phyloP scores from a whole-genome alignment of 2,113 vertebrate genomes.

The Rostratula benghalensis region DNA sequence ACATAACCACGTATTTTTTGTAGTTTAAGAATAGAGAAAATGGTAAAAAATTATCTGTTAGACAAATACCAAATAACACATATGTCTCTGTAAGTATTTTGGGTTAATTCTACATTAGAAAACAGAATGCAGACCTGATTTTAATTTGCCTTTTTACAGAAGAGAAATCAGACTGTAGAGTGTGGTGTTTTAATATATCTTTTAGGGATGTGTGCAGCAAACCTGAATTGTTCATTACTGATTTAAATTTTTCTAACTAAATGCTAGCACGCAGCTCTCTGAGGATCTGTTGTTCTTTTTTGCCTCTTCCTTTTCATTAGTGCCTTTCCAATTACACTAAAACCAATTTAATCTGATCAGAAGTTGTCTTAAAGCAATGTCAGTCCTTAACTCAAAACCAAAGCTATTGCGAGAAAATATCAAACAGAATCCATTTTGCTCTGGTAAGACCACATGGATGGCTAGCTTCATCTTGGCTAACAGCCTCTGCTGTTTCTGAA shows the following conservation, averaged over 20 bases:
- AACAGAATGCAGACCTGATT: not conserved
- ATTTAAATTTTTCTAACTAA: conserved; percentile 41
- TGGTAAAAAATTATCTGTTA: not conserved
- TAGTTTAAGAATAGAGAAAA: not conserved
- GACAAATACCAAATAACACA: not conserved
- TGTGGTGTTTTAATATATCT: not conserved
- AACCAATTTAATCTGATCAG: not conserved
- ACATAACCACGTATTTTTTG: not conserved
- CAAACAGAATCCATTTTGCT: not conserved
- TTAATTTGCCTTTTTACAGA: not conserved
- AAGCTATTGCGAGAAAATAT: not conserved
- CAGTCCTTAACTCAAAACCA: not conserved
- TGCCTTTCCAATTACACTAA: not conserved
- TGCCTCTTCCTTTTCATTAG: conserved; percentile 18
- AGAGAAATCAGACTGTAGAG: not conserved
- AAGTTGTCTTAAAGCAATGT: conserved; percentile 15
- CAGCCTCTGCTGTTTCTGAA: not conserved
- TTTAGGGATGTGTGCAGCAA: not conserved
- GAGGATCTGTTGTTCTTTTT: conserved; percentile 26
- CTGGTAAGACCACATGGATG: not conserved
- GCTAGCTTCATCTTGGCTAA: not conserved
- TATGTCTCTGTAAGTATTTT: not conserved
- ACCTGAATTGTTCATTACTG: conserved; percentile 17
- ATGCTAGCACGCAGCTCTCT: not conserved
- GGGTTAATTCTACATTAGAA: not conserved